A percentile compares a stretch with the other conserved stretches of the same genome.
Conservation (phyloP, 1,140 invertebrate genomes). For the Leptonema lineaticorne region DNA sequence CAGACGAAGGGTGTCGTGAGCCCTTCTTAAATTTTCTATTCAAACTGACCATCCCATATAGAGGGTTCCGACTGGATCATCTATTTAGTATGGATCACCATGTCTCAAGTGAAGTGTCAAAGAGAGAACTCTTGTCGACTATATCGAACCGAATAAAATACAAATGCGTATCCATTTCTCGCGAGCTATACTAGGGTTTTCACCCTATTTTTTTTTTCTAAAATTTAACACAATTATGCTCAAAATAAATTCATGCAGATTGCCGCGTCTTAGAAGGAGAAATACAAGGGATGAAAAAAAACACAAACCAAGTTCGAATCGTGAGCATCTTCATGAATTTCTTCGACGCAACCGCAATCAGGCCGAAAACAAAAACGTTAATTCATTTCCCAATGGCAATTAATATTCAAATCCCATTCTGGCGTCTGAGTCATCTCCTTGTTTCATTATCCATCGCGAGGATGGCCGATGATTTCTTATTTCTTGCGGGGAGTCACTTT, state of each 20-base stretch:
- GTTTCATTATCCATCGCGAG: conserved; percentile 40
- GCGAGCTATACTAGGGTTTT: background rate
- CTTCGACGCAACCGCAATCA: conserved; percentile 41
- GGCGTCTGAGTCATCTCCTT: conserved; percentile 42
- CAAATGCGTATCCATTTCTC: background rate
- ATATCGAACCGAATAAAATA: background rate
- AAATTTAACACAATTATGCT: conserved; percentile 9
- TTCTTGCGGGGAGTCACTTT: conserved; percentile 30
- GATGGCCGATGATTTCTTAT: conserved; percentile 42
- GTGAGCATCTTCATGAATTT: conserved; percentile 25
- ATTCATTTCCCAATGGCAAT: conserved; percentile 43
- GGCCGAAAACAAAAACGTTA: conserved; percentile 42
- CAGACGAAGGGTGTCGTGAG: conserved; percentile 1
- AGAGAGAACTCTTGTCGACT: conserved; percentile 31
- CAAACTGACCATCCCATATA: conserved; percentile 33
- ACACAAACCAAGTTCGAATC: no score
- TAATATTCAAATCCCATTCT: conserved; percentile 43
- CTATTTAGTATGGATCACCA: conserved; percentile 42
- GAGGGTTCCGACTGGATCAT: conserved; percentile 19
- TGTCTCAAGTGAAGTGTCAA: conserved; percentile 41
- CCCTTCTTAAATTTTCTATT: conserved; percentile 38
- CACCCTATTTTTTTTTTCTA: background rate
- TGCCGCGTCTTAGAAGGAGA: conserved; percentile 34
- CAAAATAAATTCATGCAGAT: conserved; percentile 40
- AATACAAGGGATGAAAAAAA: conserved; percentile 18